Evolutionary conservation across 1,140 invertebrate genomes (phyloP), one percentile per base, ranked within the genome.

Genomic region (Drosophila micromelanica): DNA sequence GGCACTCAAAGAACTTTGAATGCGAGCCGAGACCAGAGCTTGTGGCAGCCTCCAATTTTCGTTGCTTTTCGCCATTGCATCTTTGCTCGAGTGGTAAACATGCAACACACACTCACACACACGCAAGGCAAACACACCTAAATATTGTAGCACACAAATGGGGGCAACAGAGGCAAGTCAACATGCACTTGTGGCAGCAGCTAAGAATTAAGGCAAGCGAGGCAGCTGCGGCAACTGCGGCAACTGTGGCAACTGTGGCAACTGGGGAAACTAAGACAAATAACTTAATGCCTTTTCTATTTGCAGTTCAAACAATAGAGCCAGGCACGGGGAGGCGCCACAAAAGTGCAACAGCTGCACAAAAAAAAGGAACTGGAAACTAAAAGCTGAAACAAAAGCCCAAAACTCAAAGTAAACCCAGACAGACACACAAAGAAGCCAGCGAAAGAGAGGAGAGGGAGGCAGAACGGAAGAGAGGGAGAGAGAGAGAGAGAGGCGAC

Each of bases 341-440:
- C 75, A 82, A 87, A 89, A 86, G 82, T 87, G 82, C 82, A 86
- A 82, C 82, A 89, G 82, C 82, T 81, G 82, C 70, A 74, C 69
- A 65, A 32, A 40, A 17, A 32, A 32, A 32, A 8, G 7, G 1
- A 64, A 64, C 51, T 37, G 56, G 13, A 40, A 65, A 65, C 51
- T 27, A 17, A 17, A 65, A 65, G 38, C 48, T 61, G 65, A 32
- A 73, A 73, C 63, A 73, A 73, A 68, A 68, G 70, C 56, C 70
- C 70, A 73, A 73, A 76, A 76, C 49, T 56, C 64, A 62, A 73
- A 73, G 46, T 27, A 61, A 74, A 57, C 56, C 13, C 52, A 73
- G 45, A 35, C 46, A 51, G 51, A 42, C 61, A 56, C 9, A 55
- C 20, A 69, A 23, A 61, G 46, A 62, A 45, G 40, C 23, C 11